These are phyloP conservation scores for Halcyon smyrnensis DNA, from an alignment of 2,797 vertebrate genomes.

Conservation along the genomic window DNA sequence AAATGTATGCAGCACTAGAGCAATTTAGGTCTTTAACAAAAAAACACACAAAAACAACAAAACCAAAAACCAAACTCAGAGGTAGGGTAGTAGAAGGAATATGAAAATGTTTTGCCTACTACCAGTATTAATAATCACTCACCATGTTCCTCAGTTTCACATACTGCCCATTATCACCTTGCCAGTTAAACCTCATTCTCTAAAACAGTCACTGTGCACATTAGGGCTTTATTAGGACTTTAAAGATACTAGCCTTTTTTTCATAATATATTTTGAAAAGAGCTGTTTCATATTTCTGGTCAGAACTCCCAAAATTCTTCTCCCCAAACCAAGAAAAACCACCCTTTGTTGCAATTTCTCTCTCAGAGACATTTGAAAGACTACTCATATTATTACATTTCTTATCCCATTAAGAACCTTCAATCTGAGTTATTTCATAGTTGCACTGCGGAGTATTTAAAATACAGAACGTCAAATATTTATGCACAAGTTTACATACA, in stretches of 20 bases:
- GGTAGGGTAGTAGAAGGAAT: neutral
- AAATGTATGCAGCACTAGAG: neutral
- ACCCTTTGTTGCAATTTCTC: neutral
- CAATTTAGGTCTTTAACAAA: neutral
- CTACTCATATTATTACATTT: neutral
- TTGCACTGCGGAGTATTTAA: neutral
- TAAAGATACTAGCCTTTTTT: neutral
- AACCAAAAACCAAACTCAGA: neutral
- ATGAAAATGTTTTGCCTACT: neutral
- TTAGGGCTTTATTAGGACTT: neutral
- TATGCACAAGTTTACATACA: neutral
- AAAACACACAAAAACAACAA: fast-evolving
- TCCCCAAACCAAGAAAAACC: neutral
- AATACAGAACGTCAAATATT: neutral
- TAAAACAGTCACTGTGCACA: neutral
- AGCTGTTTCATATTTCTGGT: neutral
- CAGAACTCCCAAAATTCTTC: neutral
- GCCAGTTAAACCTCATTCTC: neutral
- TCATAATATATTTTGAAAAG: neutral
- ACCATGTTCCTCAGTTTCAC: neutral
- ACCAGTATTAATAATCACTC: neutral
- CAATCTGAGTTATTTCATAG: neutral
- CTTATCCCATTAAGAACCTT: neutral
- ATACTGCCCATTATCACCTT: neutral
- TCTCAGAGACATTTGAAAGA: neutral